Conservation (phyloP, 2,888 invertebrate genomes). For the Masnerella sp. region DNA sequence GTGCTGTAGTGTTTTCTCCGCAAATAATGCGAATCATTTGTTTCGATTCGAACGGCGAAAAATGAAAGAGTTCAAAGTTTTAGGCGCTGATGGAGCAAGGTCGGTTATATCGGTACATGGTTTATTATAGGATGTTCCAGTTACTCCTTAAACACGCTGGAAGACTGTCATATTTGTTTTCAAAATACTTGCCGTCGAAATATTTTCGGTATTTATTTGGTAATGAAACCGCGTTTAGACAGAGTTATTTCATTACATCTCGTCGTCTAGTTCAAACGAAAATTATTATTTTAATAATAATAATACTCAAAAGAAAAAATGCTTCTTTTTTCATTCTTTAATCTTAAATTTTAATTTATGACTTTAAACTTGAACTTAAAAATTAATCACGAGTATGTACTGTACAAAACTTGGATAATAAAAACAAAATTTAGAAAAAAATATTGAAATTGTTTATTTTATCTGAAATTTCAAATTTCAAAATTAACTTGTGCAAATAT, state of each 20-base stretch:
- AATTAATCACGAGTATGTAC: no score
- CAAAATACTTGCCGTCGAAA: constrained; percentile 15
- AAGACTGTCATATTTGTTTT: constrained; percentile 45
- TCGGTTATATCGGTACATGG: constrained; percentile 46
- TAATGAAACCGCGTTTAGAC: neutral
- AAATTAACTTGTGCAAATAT: no score
- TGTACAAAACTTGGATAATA: no score
- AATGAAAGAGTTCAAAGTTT: constrained; percentile 9
- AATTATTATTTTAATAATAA: neutral
- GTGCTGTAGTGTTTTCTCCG: neutral
- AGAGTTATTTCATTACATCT: no score
- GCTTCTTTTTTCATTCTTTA: no score
- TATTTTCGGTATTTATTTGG: neutral
- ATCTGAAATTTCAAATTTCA: no score
- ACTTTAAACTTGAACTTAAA: no score
- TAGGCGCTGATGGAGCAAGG: constrained; percentile 30
- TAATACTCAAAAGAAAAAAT: no score
- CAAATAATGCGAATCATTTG: constrained; percentile 23
- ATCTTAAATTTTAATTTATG: no score
- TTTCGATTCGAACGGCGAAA: constrained; percentile 5
- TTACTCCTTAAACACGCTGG: constrained; percentile 44
- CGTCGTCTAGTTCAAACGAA: no score
- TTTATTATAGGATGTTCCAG: constrained; percentile 50
- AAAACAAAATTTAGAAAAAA: no score
- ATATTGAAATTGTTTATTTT: no score